A percentile compares a stretch with the other conserved stretches of the same genome.
Evolutionary conservation across 92 coral and sea anemone genomes (phyloP).

Genomic region (Zoanthus sociatus): DNA sequence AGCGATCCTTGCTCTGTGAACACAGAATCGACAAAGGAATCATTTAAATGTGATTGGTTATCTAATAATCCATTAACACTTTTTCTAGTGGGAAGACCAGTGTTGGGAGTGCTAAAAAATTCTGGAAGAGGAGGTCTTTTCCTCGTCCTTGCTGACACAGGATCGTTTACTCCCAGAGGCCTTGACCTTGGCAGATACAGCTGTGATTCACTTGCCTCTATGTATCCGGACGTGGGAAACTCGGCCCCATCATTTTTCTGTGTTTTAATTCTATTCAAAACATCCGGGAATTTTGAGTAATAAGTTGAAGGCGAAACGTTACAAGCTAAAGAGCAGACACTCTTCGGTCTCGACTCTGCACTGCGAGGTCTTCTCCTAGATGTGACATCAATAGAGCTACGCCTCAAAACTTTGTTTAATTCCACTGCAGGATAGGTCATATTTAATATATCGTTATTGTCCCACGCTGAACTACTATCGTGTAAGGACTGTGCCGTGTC

Average conservation of each 20-base stretch:
- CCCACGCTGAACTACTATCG: neutral
- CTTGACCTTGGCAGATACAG: constrained; percentile 38
- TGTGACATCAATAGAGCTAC: neutral
- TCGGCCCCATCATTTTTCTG: neutral
- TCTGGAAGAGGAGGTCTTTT: neutral
- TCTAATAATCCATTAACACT: neutral
- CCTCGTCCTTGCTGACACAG: constrained; percentile 16
- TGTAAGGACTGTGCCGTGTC: neutral
- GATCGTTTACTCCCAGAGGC: constrained; percentile 44
- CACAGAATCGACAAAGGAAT: neutral
- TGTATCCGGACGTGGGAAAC: neutral
- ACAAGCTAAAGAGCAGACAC: constrained; percentile 8
- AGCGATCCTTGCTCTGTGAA: neutral
- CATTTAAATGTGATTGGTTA: neutral
- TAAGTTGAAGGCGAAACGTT: neutral
- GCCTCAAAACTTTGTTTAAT: neutral
- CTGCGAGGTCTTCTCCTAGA: neutral
- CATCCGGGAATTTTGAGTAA: constrained; percentile 35
- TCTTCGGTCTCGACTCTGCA: constrained; percentile 13
- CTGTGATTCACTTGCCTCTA: constrained; percentile 32
- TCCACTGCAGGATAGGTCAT: constrained; percentile 2
- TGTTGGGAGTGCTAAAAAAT: neutral
- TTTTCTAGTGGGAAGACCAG: neutral
- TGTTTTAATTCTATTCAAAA: constrained; percentile 20
- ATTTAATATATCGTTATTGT: neutral